These are phyloP conservation scores for Drosophila sproati DNA, from an alignment of 1,140 invertebrate genomes.

Conservation along the genomic window DNA sequence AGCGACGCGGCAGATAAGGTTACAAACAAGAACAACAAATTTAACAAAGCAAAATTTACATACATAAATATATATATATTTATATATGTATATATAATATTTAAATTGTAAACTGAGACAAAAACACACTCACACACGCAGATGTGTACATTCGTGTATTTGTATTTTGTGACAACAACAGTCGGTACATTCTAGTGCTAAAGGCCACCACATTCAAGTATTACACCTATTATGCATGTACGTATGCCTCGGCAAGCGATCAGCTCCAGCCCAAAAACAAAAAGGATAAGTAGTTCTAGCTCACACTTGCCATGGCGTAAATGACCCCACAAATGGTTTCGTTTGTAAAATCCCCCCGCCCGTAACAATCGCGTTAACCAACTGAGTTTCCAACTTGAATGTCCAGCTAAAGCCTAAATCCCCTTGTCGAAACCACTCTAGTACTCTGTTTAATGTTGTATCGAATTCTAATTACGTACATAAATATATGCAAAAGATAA, in stretches of 20 bases:
- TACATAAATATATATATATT: constrained; percentile 21
- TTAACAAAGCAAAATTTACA: constrained; percentile 18
- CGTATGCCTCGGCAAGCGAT: constrained; percentile 49
- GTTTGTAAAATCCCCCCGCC: constrained; percentile 65
- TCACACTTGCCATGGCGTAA: constrained; percentile 12
- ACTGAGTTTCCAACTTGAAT: constrained; percentile 50
- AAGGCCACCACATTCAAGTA: constrained; percentile 72
- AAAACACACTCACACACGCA: constrained; percentile 8
- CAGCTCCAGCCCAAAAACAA: constrained; percentile 26
- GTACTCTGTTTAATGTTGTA: constrained; percentile 81
- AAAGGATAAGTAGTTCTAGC: constrained; percentile 28
- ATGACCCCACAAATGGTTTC: constrained; percentile 61
- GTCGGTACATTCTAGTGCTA: constrained; percentile 74
- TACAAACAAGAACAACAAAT: constrained; percentile 59
- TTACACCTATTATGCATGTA: constrained; percentile 57
- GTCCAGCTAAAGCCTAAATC: constrained; percentile 36
- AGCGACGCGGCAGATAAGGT: constrained; percentile 63
- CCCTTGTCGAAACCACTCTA: constrained; percentile 48
- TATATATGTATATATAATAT: constrained; percentile 39
- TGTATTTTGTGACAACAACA: constrained; percentile 55
- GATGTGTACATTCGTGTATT: constrained; percentile 42
- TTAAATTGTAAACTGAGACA: constrained; percentile 51
- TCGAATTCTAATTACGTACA: constrained; percentile 59
- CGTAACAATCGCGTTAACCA: constrained; percentile 52
- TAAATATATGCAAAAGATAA: constrained; percentile 59